Evolutionary conservation across 2,113 vertebrate species (phyloP).

Genomic region (Mystacornis crossleyi): DNA sequence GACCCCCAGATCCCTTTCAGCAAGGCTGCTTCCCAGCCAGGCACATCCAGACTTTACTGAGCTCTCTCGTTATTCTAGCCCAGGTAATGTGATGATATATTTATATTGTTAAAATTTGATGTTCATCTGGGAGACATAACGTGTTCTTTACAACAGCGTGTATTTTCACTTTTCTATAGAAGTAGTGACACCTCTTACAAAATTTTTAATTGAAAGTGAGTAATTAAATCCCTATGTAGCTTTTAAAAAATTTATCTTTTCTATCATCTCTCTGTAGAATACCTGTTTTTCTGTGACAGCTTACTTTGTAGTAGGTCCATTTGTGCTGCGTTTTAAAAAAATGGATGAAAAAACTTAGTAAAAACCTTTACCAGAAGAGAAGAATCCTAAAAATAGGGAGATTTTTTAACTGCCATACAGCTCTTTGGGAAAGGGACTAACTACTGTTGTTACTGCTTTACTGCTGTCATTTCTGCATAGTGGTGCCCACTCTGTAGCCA

Average conservation of each 20-base stretch:
- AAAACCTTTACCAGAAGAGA: not conserved
- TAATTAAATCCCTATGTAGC: not conserved
- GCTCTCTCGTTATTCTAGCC: not conserved
- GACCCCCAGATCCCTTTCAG: not conserved
- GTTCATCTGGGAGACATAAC: not conserved
- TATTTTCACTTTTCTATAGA: not conserved
- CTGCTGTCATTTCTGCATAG: not conserved
- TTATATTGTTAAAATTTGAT: not conserved
- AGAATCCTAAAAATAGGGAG: not conserved
- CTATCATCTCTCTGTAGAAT: slow-evolving; percentile 2
- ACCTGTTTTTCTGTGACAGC: slow-evolving; percentile 1
- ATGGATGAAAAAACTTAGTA: not conserved
- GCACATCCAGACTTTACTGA: not conserved
- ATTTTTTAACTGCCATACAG: not conserved
- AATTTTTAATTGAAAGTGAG: slow-evolving; percentile 7
- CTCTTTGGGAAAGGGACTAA: not conserved
- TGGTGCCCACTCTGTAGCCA: not conserved
- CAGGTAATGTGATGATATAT: not conserved
- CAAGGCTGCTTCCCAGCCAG: not conserved
- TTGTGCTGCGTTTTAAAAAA: slow-evolving; percentile 39
- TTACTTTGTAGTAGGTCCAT: not conserved
- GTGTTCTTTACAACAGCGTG: not conserved
- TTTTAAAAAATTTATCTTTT: slow-evolving; percentile 3
- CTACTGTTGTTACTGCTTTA: not conserved
- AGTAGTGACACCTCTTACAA: not conserved